A percentile compares a stretch with the other conserved stretches of the same genome.
Evolutionary conservation across 2,797 vertebrate genomes (phyloP).

Genomic region (Carduelis carduelis): DNA sequence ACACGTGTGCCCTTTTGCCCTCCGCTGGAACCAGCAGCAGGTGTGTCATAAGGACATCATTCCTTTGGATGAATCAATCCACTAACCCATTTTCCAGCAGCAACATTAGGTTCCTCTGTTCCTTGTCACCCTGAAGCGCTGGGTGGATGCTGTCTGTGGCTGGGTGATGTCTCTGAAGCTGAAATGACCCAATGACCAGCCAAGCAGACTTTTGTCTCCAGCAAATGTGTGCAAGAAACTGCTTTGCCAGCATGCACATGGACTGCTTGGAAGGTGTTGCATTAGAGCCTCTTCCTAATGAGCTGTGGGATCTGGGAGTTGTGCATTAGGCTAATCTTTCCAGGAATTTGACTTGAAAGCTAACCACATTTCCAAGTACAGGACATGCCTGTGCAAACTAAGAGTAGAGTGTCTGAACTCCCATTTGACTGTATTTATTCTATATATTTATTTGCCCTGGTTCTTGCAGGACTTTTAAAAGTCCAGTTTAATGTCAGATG

Average conservation of each 20-base stretch:
- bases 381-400: background rate
- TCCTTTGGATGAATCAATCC: background rate
- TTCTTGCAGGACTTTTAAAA: constrained; percentile 7
- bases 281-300: background rate
- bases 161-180: background rate
- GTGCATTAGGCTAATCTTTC: constrained; percentile 3
- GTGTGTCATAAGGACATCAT: background rate
- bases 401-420: background rate
- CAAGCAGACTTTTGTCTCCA: background rate
- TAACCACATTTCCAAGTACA: background rate
- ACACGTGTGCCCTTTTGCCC: rapidly evolving
- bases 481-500: background rate
- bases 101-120: background rate
- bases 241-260: rapidly evolving
- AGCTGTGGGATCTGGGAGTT: background rate
- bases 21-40: background rate
- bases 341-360: constrained; percentile 43
- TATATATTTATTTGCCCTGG: background rate
- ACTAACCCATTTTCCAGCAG: background rate
- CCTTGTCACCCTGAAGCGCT: background rate
- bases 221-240: background rate
- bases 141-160: background rate
- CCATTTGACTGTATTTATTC: constrained; percentile 22
- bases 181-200: background rate
- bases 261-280: background rate